Evolutionary conservation across 2,888 invertebrate species (phyloP), one percentile per base, ranked within the genome.

Genomic region (Boloria selene): DNA sequence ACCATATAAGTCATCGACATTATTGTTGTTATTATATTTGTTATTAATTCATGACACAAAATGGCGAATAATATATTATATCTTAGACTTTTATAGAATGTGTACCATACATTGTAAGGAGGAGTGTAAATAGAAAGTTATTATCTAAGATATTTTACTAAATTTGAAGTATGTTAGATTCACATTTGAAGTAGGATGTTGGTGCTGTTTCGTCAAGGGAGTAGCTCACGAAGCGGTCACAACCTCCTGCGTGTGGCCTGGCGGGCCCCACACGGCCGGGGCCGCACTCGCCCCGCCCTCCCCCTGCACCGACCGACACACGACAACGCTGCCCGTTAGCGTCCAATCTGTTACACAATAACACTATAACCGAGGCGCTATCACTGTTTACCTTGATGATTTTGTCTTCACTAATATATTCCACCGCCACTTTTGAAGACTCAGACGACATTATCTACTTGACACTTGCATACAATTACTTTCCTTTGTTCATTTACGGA

Each of bases 201-300:
- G 61, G 64, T 61, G 56, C 61, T 66, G 65, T 90, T 90, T 89
- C 81, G 88, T 87, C 87, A 86, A 91, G 92, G 92, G 92, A 90
- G 92, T 92, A 86, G 83, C 92, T 90, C 80, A 84, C 82, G 83
- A 88, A 87, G 88, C 88, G 91, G 93, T 93, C 93, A 93, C 93
- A 93, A 93, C 93, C 93, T 90, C 92, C 90, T 86, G 90, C 90
- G 92, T 88, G 90, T 88, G 91, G 90, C 90, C 89, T 90, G 90
- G 79, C 88, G 90, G 90, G 93, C 93, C 93, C 93, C 93, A 93
- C 92, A 88, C 91, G 87, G 88, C 87, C 84, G 89, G 90, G 88
- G 86, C 90, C 85, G 88, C 86, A 79, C 84, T 88, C 84, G 92
- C 92, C 90, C 92, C 91, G 92, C 92, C 93, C 92, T 91, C 90